Conservation (phyloP, 2,797 vertebrate species). For the Clarias platycephalus region DNA sequence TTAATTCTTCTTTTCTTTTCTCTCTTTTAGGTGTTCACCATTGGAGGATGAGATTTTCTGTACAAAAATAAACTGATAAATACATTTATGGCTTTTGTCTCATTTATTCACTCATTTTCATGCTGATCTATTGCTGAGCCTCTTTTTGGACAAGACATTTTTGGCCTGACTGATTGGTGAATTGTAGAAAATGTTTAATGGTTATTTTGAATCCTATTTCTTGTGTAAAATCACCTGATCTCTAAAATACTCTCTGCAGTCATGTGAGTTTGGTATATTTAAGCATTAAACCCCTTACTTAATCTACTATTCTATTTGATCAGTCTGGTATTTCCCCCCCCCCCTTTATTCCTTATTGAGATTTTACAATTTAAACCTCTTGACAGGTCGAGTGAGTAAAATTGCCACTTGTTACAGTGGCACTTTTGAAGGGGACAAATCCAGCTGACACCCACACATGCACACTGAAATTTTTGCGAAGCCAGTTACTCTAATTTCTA, state of each 20-base stretch:
- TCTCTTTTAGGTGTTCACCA: conserved; percentile 61
- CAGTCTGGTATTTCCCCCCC: too few species aligned
- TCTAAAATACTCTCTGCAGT: neutral
- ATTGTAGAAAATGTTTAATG: neutral
- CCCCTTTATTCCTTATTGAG: too few species aligned
- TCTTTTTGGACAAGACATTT: neutral
- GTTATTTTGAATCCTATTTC: neutral
- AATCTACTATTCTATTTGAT: too few species aligned
- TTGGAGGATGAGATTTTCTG: conserved; percentile 70
- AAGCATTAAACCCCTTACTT: too few species aligned
- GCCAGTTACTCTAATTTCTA: too few species aligned
- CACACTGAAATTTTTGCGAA: too few species aligned
- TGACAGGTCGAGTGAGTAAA: too few species aligned
- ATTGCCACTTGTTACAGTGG: too few species aligned
- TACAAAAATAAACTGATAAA: conserved; percentile 77
- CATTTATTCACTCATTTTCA: conserved; percentile 3
- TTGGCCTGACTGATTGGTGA: neutral
- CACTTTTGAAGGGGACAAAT: too few species aligned
- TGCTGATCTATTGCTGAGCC: neutral
- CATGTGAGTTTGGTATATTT: neutral
- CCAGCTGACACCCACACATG: too few species aligned
- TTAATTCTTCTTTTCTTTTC: neutral
- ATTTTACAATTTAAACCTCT: too few species aligned
- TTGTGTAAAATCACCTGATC: neutral
- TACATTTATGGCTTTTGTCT: conserved; percentile 33